These are phyloP conservation scores for Hermaeophaga mercurialis DNA, from an alignment of 2,888 invertebrate species.

Conservation along the genomic window DNA sequence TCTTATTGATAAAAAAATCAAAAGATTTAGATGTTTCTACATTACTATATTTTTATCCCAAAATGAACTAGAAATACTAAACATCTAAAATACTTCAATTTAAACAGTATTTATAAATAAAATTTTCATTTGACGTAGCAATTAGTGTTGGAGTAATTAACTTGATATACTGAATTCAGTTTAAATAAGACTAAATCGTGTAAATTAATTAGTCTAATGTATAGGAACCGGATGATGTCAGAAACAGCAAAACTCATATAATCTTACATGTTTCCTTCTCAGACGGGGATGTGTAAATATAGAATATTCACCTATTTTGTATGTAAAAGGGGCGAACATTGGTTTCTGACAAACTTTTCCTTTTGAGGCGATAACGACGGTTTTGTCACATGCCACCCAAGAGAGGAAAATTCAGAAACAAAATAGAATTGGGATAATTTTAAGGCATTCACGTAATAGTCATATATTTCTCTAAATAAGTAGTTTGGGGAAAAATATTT, in stretches of 20 bases:
- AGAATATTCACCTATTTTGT: constrained; percentile 3
- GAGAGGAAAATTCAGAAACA: no score
- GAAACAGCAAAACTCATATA: constrained; percentile 20
- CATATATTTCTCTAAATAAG: no score
- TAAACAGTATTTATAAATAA: no score
- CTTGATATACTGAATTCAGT: constrained; percentile 7
- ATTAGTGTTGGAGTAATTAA: constrained; percentile 4
- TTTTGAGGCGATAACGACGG: constrained; percentile 6
- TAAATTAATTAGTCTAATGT: constrained; percentile 18
- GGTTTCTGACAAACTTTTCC: constrained; percentile 2
- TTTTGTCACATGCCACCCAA: no score
- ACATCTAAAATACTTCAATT: no score
- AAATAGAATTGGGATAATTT: no score
- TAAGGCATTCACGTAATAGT: no score
- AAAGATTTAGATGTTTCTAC: no score
- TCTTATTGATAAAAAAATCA: no score
- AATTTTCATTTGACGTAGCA: not conserved
- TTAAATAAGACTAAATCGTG: constrained; percentile 6
- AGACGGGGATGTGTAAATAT: not conserved
- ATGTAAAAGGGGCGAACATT: constrained; percentile 3
- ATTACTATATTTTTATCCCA: no score
- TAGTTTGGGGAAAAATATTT: no score
- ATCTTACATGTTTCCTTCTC: constrained; percentile 11
- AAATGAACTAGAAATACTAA: no score
- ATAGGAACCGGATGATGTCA: constrained; percentile 14